These are phyloP conservation scores for Hydrolagus affinis DNA, from an alignment of 2,113 vertebrate genomes.

Conservation along the genomic window DNA sequence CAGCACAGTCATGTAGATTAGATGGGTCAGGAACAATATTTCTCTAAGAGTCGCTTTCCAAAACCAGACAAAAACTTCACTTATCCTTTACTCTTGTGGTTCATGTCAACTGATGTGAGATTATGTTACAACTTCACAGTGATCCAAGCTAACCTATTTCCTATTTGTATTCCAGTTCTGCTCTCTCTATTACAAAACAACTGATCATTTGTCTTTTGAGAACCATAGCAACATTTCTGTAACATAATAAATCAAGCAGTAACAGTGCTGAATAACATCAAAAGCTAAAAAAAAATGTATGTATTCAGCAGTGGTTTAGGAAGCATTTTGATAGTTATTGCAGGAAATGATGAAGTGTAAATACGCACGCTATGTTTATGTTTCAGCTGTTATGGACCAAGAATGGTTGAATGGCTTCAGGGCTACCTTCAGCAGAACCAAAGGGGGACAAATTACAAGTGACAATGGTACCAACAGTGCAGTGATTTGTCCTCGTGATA, in stretches of 20 bases:
- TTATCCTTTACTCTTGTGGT: not conserved
- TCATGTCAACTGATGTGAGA: not conserved
- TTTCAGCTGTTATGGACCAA: not conserved
- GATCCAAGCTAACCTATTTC: not conserved
- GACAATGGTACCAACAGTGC: not conserved
- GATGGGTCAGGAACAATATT: not conserved
- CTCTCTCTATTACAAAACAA: not conserved
- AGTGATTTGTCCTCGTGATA: not conserved
- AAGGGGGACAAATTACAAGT: not conserved
- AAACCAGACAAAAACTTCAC: not conserved
- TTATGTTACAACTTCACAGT: slow-evolving; percentile 20
- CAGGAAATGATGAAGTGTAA: no score
- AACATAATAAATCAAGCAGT: not conserved
- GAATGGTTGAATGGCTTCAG: not conserved
- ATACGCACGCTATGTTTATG: not conserved
- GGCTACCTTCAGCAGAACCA: not conserved
- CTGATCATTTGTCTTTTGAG: not conserved
- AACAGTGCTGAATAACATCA: not conserved
- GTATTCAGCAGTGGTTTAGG: not conserved
- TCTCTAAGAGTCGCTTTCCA: not conserved
- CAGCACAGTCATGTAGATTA: not conserved
- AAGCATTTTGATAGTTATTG: not conserved
- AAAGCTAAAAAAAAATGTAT: not conserved
- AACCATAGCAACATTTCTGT: not conserved
- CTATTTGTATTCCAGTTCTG: slow-evolving; percentile 4